phyloP scores from a whole-genome alignment of 2,797 vertebrate genomes.

The Sebastes iracundus region DNA sequence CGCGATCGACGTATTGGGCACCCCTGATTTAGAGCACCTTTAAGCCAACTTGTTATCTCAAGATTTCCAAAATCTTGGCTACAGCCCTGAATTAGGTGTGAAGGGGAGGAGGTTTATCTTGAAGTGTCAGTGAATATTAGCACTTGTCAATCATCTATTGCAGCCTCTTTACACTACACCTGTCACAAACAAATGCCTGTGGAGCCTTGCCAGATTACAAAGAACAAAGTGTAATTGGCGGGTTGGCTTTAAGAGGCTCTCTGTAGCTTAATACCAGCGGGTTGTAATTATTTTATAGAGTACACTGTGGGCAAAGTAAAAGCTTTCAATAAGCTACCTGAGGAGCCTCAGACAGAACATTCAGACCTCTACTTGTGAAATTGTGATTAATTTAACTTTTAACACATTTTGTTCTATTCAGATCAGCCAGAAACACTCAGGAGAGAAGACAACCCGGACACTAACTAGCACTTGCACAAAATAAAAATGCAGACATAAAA shows the following conservation, averaged over 20 bases:
- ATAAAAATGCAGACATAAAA: neutral
- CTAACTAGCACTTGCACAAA: neutral
- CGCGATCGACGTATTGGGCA: no score
- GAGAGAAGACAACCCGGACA: neutral
- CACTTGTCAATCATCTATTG: constrained; percentile 23
- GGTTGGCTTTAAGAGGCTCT: neutral
- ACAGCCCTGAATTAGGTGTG: neutral
- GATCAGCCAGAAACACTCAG: neutral
- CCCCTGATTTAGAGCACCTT: no score
- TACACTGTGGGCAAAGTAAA: neutral
- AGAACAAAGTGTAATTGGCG: constrained; percentile 5
- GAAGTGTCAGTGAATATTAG: neutral
- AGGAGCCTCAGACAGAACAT: neutral
- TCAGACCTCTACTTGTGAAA: neutral
- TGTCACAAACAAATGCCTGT: neutral
- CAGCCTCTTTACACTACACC: neutral
- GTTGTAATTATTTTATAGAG: neutral
- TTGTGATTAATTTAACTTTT: neutral
- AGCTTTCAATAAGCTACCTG: neutral
- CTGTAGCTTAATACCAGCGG: neutral
- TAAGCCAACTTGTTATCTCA: neutral
- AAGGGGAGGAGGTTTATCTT: neutral
- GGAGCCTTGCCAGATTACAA: neutral
- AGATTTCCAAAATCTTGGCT: neutral
- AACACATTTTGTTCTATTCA: neutral